Percentiles rank a stretch among this genome's conserved stretches.
These are phyloP conservation scores for Lingula anatina DNA, from an alignment of 2,888 invertebrate species.

Conservation along the genomic window DNA sequence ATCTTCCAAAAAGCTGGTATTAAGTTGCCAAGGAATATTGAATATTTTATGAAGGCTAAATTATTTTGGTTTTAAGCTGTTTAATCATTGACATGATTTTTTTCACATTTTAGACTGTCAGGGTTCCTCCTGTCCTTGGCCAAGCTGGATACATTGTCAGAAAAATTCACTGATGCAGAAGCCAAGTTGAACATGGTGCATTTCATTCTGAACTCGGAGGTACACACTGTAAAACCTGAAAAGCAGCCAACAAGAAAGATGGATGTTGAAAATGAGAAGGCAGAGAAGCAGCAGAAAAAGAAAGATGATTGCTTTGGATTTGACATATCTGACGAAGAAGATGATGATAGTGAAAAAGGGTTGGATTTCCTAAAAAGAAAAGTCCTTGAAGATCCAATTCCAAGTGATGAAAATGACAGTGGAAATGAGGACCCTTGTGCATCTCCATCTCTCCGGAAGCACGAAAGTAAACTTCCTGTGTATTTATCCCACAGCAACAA, in stretches of 20 bases:
- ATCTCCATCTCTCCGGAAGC: background rate
- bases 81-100: too few species aligned
- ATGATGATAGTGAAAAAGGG: too few species aligned
- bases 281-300: background rate
- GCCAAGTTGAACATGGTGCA: background rate
- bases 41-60: too few species aligned
- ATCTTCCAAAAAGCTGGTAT: too few species aligned
- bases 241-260: background rate
- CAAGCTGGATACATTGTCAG: background rate
- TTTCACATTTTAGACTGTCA: background rate
- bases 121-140: background rate
- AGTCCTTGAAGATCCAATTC: too few species aligned
- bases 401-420: background rate
- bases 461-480: background rate
- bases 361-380: too few species aligned
- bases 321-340: background rate
- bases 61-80: too few species aligned
- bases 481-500: background rate
- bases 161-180: background rate
- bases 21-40: too few species aligned
- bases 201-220: background rate
- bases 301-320: background rate
- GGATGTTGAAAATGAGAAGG: background rate
- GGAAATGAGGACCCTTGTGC: background rate
- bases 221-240: background rate